A percentile compares a stretch with the other conserved stretches of the same genome.
Evolutionary conservation across 2,113 vertebrate genomes (phyloP).

Genomic region (Pelvicachromis taeniatus): DNA sequence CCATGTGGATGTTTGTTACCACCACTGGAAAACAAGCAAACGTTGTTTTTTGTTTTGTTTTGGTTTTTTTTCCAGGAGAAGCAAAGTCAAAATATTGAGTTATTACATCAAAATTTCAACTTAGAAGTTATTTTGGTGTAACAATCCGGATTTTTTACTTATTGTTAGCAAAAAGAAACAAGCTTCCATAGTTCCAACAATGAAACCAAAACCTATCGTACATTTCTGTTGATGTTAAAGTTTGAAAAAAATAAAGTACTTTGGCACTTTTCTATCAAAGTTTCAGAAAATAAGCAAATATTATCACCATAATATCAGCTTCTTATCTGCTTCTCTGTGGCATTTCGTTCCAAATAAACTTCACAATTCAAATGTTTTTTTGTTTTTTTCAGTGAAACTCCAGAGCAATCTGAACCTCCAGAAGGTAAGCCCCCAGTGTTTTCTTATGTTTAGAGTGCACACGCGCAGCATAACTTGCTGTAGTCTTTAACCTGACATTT

Average conservation of each 20-base stretch:
- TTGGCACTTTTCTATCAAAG: too few relatives aligned
- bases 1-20: background rate
- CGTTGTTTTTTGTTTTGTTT: background rate
- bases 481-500: background rate
- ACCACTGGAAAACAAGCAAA: rapidly evolving
- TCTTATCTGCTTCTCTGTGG: background rate
- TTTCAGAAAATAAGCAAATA: background rate
- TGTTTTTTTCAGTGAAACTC: background rate
- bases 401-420: background rate
- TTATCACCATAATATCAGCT: background rate
- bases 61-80: background rate
- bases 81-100: background rate
- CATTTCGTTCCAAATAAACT: background rate
- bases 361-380: background rate
- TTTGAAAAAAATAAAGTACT: background rate
- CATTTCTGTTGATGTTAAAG: too few relatives aligned
- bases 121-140: background rate
- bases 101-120: background rate
- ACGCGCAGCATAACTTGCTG: rapidly evolving
- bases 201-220: too few relatives aligned
- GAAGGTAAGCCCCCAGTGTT: background rate
- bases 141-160: background rate
- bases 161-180: rapidly evolving
- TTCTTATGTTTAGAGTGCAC: background rate
- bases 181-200: too few relatives aligned